Evolutionary conservation across 2,113 vertebrate genomes (phyloP).

Genomic region (Pelusios castaneus): DNA sequence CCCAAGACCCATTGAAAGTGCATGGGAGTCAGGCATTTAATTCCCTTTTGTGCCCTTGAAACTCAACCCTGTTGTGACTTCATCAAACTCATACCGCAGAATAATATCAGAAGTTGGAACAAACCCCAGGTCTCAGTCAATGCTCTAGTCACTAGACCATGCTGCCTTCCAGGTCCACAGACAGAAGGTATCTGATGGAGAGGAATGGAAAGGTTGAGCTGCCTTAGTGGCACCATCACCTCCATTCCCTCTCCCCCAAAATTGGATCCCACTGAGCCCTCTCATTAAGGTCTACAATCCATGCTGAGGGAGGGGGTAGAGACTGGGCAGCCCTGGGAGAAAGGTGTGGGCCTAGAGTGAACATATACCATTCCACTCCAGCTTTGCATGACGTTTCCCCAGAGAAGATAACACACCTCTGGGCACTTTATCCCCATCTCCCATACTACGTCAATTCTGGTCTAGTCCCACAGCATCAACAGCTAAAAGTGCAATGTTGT

Average conservation of each 20-base stretch:
- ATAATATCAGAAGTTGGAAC: accelerated
- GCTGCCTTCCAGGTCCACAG: neutral
- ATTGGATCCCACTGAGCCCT: neutral
- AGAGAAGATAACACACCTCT: neutral
- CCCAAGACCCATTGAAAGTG: neutral
- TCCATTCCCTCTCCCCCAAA: too few relatives aligned
- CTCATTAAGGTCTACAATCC: neutral
- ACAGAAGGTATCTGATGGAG: neutral
- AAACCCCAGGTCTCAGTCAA: accelerated
- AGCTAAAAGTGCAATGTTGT: neutral
- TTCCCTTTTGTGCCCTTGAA: neutral
- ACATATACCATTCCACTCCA: neutral
- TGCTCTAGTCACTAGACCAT: accelerated
- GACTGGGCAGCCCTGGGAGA: neutral
- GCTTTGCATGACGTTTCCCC: neutral
- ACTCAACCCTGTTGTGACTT: accelerated
- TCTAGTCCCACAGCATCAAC: neutral
- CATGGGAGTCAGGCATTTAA: neutral
- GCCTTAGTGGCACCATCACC: neutral
- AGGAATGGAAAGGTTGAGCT: neutral
- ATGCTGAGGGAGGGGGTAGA: neutral
- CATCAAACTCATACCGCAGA: neutral
- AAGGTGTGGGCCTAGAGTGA: neutral
- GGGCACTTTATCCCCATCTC: neutral
- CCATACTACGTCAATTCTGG: neutral